Percentiles rank a stretch among this genome's conserved stretches.
Conservation (phyloP, 2,888 invertebrate genomes). For the Agonopterix arenella region DNA sequence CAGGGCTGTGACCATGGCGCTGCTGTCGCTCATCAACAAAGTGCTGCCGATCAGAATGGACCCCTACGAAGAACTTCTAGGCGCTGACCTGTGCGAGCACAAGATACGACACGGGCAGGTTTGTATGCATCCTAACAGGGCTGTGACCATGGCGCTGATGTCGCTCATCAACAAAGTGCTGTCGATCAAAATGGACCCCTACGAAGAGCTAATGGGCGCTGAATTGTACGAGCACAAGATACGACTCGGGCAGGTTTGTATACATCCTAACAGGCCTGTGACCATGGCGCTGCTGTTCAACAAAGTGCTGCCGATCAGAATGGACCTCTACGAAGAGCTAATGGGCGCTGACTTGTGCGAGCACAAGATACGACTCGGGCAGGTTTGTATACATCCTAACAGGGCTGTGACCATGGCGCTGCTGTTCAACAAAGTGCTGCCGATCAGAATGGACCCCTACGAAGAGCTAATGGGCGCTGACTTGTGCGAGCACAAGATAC, state of each 20-base stretch:
- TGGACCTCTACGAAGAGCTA: slow-evolving; percentile 90
- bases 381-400: slow-evolving; percentile 56
- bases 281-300: slow-evolving; percentile 87
- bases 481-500: slow-evolving; percentile 90
- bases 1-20: slow-evolving; percentile 82
- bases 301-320: slow-evolving; percentile 87
- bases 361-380: slow-evolving; percentile 86
- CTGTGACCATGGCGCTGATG: slow-evolving; percentile 79
- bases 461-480: no score
- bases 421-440: slow-evolving; percentile 85
- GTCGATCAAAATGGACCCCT: slow-evolving; percentile 86
- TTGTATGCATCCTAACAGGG: slow-evolving; percentile 5
- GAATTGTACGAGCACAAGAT: slow-evolving; percentile 89
- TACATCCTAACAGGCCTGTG: slow-evolving; percentile 78
- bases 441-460: slow-evolving; percentile 92
- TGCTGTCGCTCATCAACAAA: slow-evolving; percentile 88
- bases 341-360: slow-evolving; percentile 94
- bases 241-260: slow-evolving; percentile 79
- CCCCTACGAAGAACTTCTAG: slow-evolving; percentile 89
- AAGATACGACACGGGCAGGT: slow-evolving; percentile 84
- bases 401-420: slow-evolving; percentile 79
- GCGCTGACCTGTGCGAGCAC: slow-evolving; percentile 94
- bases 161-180: slow-evolving; percentile 83
- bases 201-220: no score
- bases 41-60: slow-evolving; percentile 91